A percentile compares a stretch with the other conserved stretches of the same genome.
Evolutionary conservation across 2,113 vertebrate species (phyloP).

Genomic region (Caretta caretta): DNA sequence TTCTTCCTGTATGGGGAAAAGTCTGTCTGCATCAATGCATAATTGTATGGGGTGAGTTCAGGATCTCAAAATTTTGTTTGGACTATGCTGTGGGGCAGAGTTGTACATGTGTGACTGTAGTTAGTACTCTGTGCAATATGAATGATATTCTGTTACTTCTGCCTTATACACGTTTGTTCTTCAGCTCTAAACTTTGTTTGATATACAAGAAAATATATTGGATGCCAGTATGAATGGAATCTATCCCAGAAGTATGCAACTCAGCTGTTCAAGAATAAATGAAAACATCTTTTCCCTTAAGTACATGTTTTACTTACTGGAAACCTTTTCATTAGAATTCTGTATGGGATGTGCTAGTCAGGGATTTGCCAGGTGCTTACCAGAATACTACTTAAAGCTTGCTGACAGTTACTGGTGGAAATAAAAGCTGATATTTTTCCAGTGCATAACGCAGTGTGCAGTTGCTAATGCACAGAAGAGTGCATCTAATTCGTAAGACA

Average conservation of each 20-base stretch:
- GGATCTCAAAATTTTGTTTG: background rate
- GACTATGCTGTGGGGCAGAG: background rate
- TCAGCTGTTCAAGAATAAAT: background rate
- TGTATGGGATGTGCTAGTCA: background rate
- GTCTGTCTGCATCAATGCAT: background rate
- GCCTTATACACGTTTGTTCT: background rate
- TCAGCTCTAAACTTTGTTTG: background rate
- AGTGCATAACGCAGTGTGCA: background rate
- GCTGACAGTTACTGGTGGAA: background rate
- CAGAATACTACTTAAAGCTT: background rate
- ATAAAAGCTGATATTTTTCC: background rate
- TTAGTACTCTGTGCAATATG: background rate
- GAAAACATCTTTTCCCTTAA: background rate
- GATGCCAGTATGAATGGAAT: background rate
- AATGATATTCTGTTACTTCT: background rate
- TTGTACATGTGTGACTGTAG: background rate
- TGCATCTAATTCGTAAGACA: background rate
- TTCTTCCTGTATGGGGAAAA: background rate
- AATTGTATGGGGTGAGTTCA: background rate
- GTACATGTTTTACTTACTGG: conserved; percentile 10
- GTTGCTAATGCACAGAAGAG: background rate
- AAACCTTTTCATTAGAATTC: conserved; percentile 36
- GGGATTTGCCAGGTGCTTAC: background rate
- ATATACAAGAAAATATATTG: background rate
- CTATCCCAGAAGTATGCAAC: background rate